phyloP scores from a whole-genome alignment of 1,140 invertebrate species.

The Drosophila albomicans region DNA sequence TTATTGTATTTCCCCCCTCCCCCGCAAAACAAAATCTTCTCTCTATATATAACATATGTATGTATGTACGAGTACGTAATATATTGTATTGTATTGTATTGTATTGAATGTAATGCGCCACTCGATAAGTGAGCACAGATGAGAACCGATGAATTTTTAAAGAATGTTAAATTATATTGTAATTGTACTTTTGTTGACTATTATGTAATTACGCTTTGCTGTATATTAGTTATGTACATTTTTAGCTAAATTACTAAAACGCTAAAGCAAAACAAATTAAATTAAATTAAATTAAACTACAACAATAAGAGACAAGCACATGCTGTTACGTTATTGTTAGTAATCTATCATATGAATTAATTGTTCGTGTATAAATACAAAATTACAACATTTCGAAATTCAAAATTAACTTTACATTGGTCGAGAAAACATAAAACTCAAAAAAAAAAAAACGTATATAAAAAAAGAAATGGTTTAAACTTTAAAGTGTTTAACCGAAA shows the following conservation, averaged over 20 bases:
- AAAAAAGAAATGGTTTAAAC: constrained; percentile 24
- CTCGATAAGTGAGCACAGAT: not conserved
- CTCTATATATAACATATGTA: constrained; percentile 38
- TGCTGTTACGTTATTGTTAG: constrained; percentile 77
- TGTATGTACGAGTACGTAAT: constrained; percentile 35
- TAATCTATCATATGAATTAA: constrained; percentile 61
- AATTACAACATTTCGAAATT: constrained; percentile 40
- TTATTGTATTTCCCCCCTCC: constrained; percentile 36
- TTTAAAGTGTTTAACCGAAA: constrained; percentile 18
- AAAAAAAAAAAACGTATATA: not conserved
- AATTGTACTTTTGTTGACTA: constrained; percentile 81
- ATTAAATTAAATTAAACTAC: constrained; percentile 51
- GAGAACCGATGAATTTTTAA: constrained; percentile 4
- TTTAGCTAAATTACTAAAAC: constrained; percentile 56
- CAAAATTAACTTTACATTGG: constrained; percentile 43
- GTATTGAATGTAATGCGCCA: constrained; percentile 38
- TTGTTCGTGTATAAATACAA: constrained; percentile 48
- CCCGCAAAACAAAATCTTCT: constrained; percentile 12
- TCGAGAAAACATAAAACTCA: constrained; percentile 33
- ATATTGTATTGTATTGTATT: constrained; percentile 22
- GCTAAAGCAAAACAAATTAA: constrained; percentile 38
- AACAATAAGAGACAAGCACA: constrained; percentile 48
- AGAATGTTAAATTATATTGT: constrained; percentile 54
- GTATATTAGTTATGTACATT: constrained; percentile 79
- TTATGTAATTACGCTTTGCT: constrained; percentile 81